A percentile compares a stretch with the other conserved stretches of the same genome.
These are phyloP conservation scores for Synanthedon myopaeformis DNA, from an alignment of 2,888 invertebrate genomes.

Conservation along the genomic window DNA sequence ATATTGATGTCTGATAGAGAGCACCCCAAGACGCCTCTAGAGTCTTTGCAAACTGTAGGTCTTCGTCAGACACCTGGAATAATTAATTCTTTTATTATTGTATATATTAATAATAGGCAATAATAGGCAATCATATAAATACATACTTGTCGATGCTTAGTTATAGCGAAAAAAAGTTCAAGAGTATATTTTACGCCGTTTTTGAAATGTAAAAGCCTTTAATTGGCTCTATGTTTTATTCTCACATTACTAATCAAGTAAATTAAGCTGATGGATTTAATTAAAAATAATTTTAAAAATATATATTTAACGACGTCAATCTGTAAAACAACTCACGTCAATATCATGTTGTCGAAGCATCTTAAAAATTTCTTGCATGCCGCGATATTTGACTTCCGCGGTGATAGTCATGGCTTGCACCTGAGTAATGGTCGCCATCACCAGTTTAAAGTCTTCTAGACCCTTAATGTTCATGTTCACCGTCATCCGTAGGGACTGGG, in stretches of 20 bases:
- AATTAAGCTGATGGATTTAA: too few relatives aligned
- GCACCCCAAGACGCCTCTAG: slow-evolving; percentile 78
- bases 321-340: neutral
- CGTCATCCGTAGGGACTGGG: slow-evolving; percentile 70
- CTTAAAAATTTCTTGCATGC: slow-evolving; percentile 82
- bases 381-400: slow-evolving; percentile 80
- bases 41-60: slow-evolving; percentile 68
- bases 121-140: too few relatives aligned
- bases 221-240: too few relatives aligned
- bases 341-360: slow-evolving; percentile 80
- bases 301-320: too few relatives aligned
- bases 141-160: too few relatives aligned
- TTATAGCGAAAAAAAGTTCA: too few relatives aligned
- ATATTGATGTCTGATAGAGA: slow-evolving; percentile 76
- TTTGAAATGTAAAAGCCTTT: too few relatives aligned
- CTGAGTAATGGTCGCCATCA: slow-evolving; percentile 84
- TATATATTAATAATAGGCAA: neutral
- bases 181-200: too few relatives aligned
- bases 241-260: too few relatives aligned
- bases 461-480: slow-evolving; percentile 83
- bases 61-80: slow-evolving; percentile 58
- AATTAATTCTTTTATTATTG: neutral
- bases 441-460: slow-evolving; percentile 83
- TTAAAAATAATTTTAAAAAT: too few relatives aligned
- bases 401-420: slow-evolving; percentile 82